Conservation (phyloP, 2,113 vertebrate species). For the Hyaena hyaena region DNA sequence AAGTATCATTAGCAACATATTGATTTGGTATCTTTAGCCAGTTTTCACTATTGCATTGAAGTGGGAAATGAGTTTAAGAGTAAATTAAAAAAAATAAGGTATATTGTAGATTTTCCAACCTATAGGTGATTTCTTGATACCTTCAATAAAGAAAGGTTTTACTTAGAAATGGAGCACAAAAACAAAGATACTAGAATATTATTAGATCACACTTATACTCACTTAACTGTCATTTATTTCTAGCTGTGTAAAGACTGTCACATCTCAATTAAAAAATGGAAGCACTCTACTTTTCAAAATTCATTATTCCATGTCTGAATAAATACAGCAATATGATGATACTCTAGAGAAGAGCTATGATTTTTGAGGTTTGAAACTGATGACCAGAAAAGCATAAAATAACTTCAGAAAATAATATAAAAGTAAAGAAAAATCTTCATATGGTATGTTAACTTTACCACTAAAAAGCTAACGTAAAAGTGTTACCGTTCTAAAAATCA, state of each 20-base stretch:
- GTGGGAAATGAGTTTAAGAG: conserved; percentile 78
- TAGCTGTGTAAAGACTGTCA: conserved; percentile 51
- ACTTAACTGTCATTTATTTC: conserved; percentile 53
- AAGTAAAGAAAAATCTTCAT: conserved; percentile 60
- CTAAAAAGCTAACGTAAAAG: conserved; percentile 60
- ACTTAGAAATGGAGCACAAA: conserved; percentile 82
- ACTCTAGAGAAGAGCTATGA: conserved; percentile 34
- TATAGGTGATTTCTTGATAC: conserved; percentile 75
- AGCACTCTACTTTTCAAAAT: conserved; percentile 63
- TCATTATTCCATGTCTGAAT: conserved; percentile 52
- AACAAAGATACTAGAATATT: conserved; percentile 79
- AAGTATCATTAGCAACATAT: conserved; percentile 55
- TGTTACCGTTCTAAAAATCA: conserved; percentile 55
- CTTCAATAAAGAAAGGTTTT: conserved; percentile 80
- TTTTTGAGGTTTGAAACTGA: conserved; percentile 60
- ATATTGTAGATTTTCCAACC: conserved; percentile 79
- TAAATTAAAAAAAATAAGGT: conserved; percentile 42
- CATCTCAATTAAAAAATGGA: conserved; percentile 59
- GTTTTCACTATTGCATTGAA: conserved; percentile 82
- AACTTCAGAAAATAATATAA: conserved; percentile 66
- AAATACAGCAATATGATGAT: conserved; percentile 46
- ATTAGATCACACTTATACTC: conserved; percentile 56
- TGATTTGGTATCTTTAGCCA: conserved; percentile 79
- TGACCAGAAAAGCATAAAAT: conserved; percentile 63
- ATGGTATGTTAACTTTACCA: conserved; percentile 15